phyloP scores from a whole-genome alignment of 2,888 invertebrate species.

The Branchellion lobata region DNA sequence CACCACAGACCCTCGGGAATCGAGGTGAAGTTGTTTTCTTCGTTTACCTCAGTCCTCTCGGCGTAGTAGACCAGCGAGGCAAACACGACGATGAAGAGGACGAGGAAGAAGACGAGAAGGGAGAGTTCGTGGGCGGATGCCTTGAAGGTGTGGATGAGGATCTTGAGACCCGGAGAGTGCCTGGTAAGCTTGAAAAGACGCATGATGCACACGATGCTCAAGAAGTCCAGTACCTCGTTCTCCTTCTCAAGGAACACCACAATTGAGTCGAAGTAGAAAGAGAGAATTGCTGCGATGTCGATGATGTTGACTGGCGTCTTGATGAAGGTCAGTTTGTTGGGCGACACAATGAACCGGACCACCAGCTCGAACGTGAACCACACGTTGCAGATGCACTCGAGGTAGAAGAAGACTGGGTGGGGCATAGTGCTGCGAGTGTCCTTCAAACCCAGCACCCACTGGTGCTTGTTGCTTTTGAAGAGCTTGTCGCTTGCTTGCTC shows the following conservation, averaged over 20 bases:
- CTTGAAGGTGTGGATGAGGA: constrained; percentile 92
- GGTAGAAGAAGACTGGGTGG: constrained; percentile 87
- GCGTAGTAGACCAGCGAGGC: constrained; percentile 92
- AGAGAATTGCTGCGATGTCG: constrained; percentile 87
- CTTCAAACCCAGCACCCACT: constrained; percentile 33
- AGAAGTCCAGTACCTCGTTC: constrained; percentile 77
- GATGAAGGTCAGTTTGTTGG: constrained; percentile 84
- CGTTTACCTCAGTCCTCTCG: constrained; percentile 89
- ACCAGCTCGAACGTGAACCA: constrained; percentile 94
- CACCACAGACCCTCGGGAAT: constrained; percentile 92
- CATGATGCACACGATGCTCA: constrained; percentile 89
- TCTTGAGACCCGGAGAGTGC: constrained; percentile 89
- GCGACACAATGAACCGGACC: constrained; percentile 82
- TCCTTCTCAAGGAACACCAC: constrained; percentile 60
- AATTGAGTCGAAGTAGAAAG: constrained; percentile 72
- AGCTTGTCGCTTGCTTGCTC: neutral
- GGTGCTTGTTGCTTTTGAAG: neutral
- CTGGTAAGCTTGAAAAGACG: constrained; percentile 90
- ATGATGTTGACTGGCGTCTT: constrained; percentile 89
- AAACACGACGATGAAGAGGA: constrained; percentile 91
- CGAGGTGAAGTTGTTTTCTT: constrained; percentile 89
- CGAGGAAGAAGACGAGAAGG: constrained; percentile 88
- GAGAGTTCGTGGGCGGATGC: constrained; percentile 90
- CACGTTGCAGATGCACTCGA: constrained; percentile 86
- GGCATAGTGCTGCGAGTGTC: constrained; percentile 74